Base-by-base conservation (phyloP, 2,888 invertebrate species). In the Aromia moschata region DNA sequence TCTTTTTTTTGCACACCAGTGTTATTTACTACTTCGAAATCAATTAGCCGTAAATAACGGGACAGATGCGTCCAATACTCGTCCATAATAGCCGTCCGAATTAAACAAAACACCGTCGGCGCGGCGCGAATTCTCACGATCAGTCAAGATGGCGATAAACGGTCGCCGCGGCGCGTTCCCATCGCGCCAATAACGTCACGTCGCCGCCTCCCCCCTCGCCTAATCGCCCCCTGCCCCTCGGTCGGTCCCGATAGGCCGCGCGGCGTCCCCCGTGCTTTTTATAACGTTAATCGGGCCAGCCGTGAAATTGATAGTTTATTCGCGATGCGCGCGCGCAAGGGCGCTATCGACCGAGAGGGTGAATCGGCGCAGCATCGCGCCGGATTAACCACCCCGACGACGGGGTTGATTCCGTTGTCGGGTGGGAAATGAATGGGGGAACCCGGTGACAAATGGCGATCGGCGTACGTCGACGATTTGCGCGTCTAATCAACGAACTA, bases 251-350 rank as follows among this genome's bases (percentile, higher is more conserved):
- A 55, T 63, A 55, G 31, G 33, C 58, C 53, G n/a, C n/a, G n/a
- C n/a, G n/a, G n/a, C n/a, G n/a, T 54, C 65, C 64, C 58, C 51
- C 38, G 52, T 40, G 18, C 31, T 52, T 52, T 52, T 52, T 52
- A 41, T 56, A 53, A 59, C 55, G 65, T 54, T 65, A 67, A 69
- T 69, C 62, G 60, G 66, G 47, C 60, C 64, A 60, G 67, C 69
- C 71, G 73, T 71, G 73, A 73, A 74, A 74, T 74, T 74, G 73
- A 71, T 71, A 70, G 74, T 71, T 70, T 70, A 72, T 72, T 72
- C 62, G 41, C 20, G 37, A 31, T 64, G 69, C 65, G 67, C 64
- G 64, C 58, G 61, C 58, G 60, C 58, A n/a, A n/a, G n/a, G 38
- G 54, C 40, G 33, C 62, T 58, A 60, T 59, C 56, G 60, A 56